Evolutionary conservation across 2,797 vertebrate genomes (phyloP).

Genomic region (Sebastiscus albofasciatus): DNA sequence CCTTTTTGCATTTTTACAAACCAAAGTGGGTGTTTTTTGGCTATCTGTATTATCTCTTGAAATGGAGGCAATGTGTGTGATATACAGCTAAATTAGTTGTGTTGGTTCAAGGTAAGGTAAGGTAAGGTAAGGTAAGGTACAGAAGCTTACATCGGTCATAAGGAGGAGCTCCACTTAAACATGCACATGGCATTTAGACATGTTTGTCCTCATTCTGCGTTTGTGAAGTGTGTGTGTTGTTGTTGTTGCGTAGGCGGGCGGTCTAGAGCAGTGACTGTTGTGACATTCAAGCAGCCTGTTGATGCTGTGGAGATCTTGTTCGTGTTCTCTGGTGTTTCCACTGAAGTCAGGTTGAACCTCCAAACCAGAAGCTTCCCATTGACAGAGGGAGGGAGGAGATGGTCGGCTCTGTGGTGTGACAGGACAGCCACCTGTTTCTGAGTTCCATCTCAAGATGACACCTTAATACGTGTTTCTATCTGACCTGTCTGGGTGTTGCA

Average conservation of each 20-base stretch:
- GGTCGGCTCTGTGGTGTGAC: not conserved
- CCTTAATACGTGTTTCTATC: not conserved
- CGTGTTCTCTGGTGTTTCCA: not conserved
- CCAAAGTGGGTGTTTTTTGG: not conserved
- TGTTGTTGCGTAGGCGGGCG: not conserved
- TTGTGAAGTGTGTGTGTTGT: not conserved
- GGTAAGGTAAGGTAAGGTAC: not conserved
- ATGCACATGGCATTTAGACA: not conserved
- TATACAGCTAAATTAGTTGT: not conserved
- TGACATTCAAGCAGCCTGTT: not conserved
- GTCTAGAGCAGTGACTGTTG: not conserved
- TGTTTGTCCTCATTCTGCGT: not conserved
- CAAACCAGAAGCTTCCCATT: not conserved
- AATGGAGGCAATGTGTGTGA: not conserved
- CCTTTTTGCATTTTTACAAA: not conserved
- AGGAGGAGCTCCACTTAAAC: conserved; percentile 26
- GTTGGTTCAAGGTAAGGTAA: not conserved
- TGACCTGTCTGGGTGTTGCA: not conserved
- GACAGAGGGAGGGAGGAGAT: not conserved
- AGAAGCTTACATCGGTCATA: not conserved
- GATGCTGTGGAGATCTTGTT: not conserved
- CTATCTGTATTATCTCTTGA: conserved; percentile 4
- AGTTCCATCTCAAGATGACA: not conserved
- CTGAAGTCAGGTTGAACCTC: not conserved
- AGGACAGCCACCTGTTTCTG: not conserved